Evolutionary conservation across 2,113 vertebrate genomes (phyloP), one percentile per base, ranked within the genome.

Genomic region (Paramisgurnus dabryanus): DNA sequence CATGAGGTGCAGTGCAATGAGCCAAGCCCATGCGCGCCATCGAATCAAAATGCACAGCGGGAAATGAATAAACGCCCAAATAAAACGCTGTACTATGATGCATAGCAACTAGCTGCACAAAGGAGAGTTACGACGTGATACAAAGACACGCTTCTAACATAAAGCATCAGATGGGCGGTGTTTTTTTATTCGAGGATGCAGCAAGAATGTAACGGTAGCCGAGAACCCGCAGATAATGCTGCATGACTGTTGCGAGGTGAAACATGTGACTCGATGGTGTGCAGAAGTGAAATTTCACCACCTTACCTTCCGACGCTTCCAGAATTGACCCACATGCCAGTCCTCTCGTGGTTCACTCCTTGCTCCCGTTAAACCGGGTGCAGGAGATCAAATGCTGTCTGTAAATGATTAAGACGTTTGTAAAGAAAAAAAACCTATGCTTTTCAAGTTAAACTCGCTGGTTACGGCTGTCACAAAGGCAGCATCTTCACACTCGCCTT

Each of bases 241-340:
- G 63, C 17, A 77, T 12, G 27, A 40, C 18, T 39, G 43, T 76
- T 8, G 27, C 22, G 34, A 53, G 45, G 47, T 53, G 41, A 76
- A 82, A 84, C 90, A 92, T 88, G 89, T 90, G 89, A 89, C 83
- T 75, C 58, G 67, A 58, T 73, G 61, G 11, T 63, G 22, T 82
- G 82, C 80, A 87, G 84, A 75, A 82, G 75, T 77, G 17, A 18
- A 53, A 67, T 60, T 47, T 73, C 76, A 79, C 71, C 67, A 85
- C 80, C 92, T 88, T 93, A 93, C 92, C 92, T 93, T 93, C 92
- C 93, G 87, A 92, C 92, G 86, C 89, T 89, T 89, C 89, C 92
- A 85, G 92, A 89, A 84, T 87, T 92, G 89, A 93, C 92, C 93
- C 92, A 93, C 92, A 94, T 93, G 91, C 91, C 92, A 91, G 89